These are phyloP conservation scores for Macrophya annulata DNA, from an alignment of 2,888 invertebrate species.

Conservation along the genomic window DNA sequence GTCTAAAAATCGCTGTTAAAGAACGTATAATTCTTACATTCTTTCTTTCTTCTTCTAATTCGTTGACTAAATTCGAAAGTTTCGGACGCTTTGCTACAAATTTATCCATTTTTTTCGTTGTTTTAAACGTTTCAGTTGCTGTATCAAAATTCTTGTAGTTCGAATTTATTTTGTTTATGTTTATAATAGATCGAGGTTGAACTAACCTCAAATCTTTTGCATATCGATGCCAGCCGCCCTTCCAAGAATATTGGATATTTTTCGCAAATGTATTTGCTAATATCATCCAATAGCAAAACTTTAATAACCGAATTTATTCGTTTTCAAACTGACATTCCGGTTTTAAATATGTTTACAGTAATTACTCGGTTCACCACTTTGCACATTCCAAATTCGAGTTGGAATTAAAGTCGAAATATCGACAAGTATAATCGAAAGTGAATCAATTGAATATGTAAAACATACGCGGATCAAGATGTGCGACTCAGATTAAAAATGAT, in stretches of 20 bases:
- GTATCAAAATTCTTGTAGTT: background rate
- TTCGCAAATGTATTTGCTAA: background rate
- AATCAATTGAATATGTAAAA: conserved; percentile 8
- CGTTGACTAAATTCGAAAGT: conserved; percentile 63
- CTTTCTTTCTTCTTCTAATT: conserved; percentile 67
- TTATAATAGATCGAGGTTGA: background rate
- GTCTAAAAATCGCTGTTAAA: background rate
- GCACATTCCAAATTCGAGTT: conserved; percentile 17
- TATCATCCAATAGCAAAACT: background rate
- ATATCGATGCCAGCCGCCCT: background rate
- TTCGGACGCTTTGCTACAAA: conserved; percentile 70
- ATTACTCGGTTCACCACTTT: background rate
- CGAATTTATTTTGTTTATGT: background rate
- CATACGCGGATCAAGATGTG: background rate
- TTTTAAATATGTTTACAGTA: background rate
- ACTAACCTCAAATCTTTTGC: conserved; percentile 14
- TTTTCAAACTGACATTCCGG: background rate
- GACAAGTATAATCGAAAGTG: conserved; percentile 12
- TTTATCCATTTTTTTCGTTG: conserved; percentile 70
- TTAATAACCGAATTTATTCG: background rate
- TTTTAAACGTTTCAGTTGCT: background rate
- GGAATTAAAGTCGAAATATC: background rate
- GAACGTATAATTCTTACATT: conserved; percentile 60
- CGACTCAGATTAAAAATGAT: background rate
- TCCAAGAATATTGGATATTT: background rate